A percentile compares a stretch with the other conserved stretches of the same genome.
These are phyloP conservation scores for Cantharis lateralis DNA, from an alignment of 2,888 invertebrate genomes.

Conservation along the genomic window DNA sequence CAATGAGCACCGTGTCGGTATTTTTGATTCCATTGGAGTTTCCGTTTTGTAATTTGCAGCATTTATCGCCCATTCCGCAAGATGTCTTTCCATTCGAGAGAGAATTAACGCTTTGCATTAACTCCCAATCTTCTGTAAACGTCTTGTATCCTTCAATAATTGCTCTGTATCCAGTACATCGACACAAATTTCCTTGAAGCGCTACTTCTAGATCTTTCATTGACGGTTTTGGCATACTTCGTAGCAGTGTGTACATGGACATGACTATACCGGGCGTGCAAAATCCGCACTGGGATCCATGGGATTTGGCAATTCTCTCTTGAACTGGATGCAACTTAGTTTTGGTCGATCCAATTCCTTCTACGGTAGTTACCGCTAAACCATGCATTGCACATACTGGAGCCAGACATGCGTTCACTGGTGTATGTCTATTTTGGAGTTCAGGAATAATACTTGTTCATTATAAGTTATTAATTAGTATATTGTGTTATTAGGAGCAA, in stretches of 20 bases:
- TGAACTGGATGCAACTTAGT: conserved; percentile 84
- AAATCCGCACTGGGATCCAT: conserved; percentile 90
- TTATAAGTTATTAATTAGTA: background rate
- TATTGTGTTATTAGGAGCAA: too few relatives aligned
- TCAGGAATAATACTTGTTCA: background rate
- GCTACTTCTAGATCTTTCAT: conserved; percentile 81
- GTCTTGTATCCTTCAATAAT: conserved; percentile 90
- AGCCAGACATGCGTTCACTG: conserved; percentile 88
- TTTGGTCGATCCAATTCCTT: conserved; percentile 86
- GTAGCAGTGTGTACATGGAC: conserved; percentile 91
- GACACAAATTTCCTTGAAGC: conserved; percentile 83
- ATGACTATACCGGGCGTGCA: conserved; percentile 92
- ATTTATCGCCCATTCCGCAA: conserved; percentile 69
- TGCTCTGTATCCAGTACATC: conserved; percentile 93
- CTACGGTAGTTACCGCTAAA: conserved; percentile 87
- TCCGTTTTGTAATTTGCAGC: conserved; percentile 60
- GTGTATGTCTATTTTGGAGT: conserved; percentile 65
- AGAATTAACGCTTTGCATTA: conserved; percentile 39
- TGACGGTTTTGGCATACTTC: conserved; percentile 72
- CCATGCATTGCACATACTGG: conserved; percentile 89
- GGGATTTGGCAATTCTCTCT: conserved; percentile 84
- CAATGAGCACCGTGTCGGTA: conserved; percentile 57
- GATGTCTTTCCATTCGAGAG: conserved; percentile 39
- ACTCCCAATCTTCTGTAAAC: conserved; percentile 75
- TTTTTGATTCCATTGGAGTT: conserved; percentile 33